These are phyloP conservation scores for Bursaphelenchus okinawaensis DNA, from an alignment of 2,888 invertebrate species.

Conservation along the genomic window DNA sequence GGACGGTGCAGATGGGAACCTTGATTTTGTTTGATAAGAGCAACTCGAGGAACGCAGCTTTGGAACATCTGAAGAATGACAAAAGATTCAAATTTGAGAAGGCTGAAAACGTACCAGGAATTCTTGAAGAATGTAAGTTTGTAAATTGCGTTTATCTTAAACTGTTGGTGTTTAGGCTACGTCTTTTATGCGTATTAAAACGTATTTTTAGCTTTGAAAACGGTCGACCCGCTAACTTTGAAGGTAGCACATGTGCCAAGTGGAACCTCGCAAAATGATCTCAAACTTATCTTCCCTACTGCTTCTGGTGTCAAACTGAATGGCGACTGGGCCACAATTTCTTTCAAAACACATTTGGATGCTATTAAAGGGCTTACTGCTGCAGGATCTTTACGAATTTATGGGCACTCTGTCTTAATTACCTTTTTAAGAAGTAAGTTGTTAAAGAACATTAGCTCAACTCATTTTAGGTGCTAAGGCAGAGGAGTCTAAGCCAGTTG, in stretches of 20 bases:
- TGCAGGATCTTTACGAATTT: not conserved
- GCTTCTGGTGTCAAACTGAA: not conserved
- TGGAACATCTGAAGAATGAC: not conserved
- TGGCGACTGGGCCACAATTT: not conserved
- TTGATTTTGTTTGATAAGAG: not conserved
- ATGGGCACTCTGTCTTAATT: not conserved
- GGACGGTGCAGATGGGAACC: not conserved
- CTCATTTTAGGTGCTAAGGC: not conserved
- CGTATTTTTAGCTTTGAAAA: not conserved
- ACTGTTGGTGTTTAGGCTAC: too few relatives aligned
- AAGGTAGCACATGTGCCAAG: not conserved
- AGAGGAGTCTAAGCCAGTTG: not conserved
- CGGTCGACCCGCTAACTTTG: not conserved
- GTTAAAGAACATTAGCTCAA: not conserved
- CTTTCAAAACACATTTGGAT: not conserved
- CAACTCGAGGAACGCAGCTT: not conserved
- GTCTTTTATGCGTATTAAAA: too few relatives aligned
- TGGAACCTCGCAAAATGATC: not conserved
- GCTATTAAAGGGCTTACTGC: not conserved
- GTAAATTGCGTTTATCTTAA: too few relatives aligned
- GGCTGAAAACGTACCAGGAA: not conserved
- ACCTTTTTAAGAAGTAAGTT: not conserved
- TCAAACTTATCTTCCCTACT: not conserved
- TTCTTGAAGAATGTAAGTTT: not conserved
- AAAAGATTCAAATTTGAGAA: not conserved